These are phyloP conservation scores for Tachysurus vachellii DNA, from an alignment of 2,113 vertebrate species.

Conservation along the genomic window DNA sequence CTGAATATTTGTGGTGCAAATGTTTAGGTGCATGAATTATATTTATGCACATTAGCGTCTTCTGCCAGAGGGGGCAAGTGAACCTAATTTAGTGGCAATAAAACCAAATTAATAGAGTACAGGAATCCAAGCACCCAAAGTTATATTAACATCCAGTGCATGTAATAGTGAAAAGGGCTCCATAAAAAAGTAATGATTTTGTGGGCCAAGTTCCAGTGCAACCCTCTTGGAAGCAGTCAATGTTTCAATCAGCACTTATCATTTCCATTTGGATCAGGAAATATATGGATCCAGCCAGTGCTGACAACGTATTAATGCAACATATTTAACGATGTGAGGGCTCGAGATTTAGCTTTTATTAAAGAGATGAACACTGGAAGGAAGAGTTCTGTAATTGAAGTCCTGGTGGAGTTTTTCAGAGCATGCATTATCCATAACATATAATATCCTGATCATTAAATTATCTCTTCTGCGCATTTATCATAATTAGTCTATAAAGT, in stretches of 20 bases:
- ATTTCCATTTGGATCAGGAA: conserved; percentile 53
- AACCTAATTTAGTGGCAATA: conserved; percentile 79
- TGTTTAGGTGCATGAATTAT: conserved; percentile 74
- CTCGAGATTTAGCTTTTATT: conserved; percentile 34
- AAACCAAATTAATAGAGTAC: conserved; percentile 80
- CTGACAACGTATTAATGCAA: conserved; percentile 42
- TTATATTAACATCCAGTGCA: conserved; percentile 73
- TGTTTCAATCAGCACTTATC: conserved; percentile 61
- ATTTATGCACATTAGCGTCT: conserved; percentile 72
- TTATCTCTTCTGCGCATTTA: neutral
- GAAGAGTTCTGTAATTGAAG: conserved; percentile 40
- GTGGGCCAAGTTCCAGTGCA: conserved; percentile 67
- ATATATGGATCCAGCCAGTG: conserved; percentile 33
- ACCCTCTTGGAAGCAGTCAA: conserved; percentile 63
- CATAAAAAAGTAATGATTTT: conserved; percentile 76
- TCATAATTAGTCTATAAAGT: conserved; percentile 26
- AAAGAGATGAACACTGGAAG: conserved; percentile 10
- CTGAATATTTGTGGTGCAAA: conserved; percentile 68
- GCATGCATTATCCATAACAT: conserved; percentile 14
- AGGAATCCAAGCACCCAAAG: conserved; percentile 75
- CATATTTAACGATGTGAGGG: conserved; percentile 40
- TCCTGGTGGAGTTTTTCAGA: neutral
- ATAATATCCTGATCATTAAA: conserved; percentile 11
- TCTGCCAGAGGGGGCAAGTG: conserved; percentile 72
- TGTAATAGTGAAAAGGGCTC: conserved; percentile 71